Conservation (phyloP, 2,797 vertebrate species). For the Sciurus vulgaris region DNA sequence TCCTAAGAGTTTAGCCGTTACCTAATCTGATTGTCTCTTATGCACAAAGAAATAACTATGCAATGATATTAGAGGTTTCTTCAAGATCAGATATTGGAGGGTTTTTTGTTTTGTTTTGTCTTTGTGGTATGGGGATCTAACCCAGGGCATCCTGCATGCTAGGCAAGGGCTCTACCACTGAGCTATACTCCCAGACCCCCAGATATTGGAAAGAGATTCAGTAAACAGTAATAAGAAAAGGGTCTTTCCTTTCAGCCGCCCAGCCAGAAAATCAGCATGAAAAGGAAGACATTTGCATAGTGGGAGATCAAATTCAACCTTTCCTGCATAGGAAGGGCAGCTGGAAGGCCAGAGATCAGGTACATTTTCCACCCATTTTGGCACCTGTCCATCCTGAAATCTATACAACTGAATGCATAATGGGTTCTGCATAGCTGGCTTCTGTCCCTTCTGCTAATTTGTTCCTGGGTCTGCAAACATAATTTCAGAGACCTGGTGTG, state of each 20-base stretch:
- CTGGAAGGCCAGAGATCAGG: conserved; percentile 71
- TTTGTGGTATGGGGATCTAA: background rate
- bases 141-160: too few species aligned
- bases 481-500: conserved; percentile 75
- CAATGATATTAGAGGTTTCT: conserved; percentile 2
- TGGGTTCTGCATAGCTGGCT: conserved; percentile 82
- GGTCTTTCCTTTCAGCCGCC: background rate
- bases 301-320: conserved; percentile 77
- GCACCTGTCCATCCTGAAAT: conserved; percentile 81
- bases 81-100: background rate
- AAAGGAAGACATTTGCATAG: conserved; percentile 74
- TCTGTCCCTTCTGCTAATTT: conserved; percentile 79
- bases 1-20: background rate
- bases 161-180: background rate
- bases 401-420: conserved; percentile 70
- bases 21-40: background rate
- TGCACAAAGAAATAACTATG: background rate
- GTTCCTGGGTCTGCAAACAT: conserved; percentile 77
- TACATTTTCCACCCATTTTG: conserved; percentile 82
- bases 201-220: background rate
- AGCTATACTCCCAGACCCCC: background rate
- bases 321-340: conserved; percentile 64
- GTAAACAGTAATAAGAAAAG: conserved; percentile 3
- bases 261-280: conserved; percentile 62
- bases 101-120: background rate